Percentiles rank a stretch among this genome's conserved stretches.
These are phyloP conservation scores for Chaitophorus viminalis DNA, from an alignment of 2,888 invertebrate genomes.

Conservation along the genomic window DNA sequence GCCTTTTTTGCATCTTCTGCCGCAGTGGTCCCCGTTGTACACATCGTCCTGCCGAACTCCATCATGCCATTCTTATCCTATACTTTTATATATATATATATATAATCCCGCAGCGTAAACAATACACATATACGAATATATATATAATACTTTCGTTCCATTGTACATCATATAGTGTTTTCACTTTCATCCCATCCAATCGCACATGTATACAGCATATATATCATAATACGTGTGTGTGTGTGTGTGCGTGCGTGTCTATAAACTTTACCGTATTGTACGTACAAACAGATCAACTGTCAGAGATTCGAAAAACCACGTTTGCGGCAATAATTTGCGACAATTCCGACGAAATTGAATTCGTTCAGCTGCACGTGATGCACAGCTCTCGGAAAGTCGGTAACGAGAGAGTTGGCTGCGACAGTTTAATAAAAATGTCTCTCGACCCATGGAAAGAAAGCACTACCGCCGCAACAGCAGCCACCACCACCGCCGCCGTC, in stretches of 20 bases:
- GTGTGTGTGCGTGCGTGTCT: constrained; percentile 58
- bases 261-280: not conserved
- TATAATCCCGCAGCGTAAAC: not conserved
- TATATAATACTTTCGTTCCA: not conserved
- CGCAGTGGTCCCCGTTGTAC: not conserved
- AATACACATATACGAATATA: too few relatives aligned
- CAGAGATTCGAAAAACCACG: constrained; percentile 81
- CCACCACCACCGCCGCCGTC: not conserved
- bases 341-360: constrained; percentile 76
- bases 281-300: constrained; percentile 75
- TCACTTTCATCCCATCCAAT: not conserved
- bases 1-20: not conserved
- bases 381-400: constrained; percentile 68
- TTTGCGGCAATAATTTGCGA: constrained; percentile 81
- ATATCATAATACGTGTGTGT: not conserved
- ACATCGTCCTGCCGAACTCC: not conserved
- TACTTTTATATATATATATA: too few relatives aligned
- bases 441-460: constrained; percentile 52
- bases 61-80: not conserved
- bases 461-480: not conserved
- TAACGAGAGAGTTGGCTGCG: constrained; percentile 75
- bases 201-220: not conserved
- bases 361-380: constrained; percentile 78
- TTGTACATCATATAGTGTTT: not conserved
- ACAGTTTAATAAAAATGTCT: constrained; percentile 68